Base-by-base conservation (phyloP, 1,140 invertebrate species). In the Ostrea denselamellosa region DNA sequence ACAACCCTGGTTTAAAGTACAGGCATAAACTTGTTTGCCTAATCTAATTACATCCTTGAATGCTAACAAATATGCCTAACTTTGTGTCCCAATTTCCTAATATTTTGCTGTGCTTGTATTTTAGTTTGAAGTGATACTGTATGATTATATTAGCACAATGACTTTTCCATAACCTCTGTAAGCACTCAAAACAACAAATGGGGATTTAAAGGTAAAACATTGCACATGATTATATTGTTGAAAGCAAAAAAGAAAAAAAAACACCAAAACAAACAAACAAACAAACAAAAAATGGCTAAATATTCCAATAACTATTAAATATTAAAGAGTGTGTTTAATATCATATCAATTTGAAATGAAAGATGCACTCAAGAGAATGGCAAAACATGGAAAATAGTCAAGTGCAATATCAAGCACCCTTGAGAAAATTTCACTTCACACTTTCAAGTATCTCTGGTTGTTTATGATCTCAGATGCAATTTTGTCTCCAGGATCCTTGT, bases 401-500 rank as follows among this genome's bases (percentile, higher is more conserved):
- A 77, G 68, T 77, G 28, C 25, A 10, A 25, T 28, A 77, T 34
- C 5, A 77, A 77, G 68, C 8, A 25, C 68, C 68, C 68, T 77
- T 77, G 25, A 77, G 68, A 77, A 77, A 77, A 77, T 22, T 28
- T 77, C 68, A 77, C 68, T 77, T 77, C 68, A 34, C 25, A 28
- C 65, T 7, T 14, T 25, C 9, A 77, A 77, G 28, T 77, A 77
- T 77, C 68, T 77, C 68, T 28, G 28, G 68, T 77, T 77, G 68
- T 77, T 62, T 62, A 62, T 62, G 68, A 77, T 34, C 68, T 34
- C 68, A 25, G 68, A 34, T 28, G 14, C 28, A 25, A 77, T 77
- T 77, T 77, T 22, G 25, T 25, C 28, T 25, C 68, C 25, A 25
- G 68, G 22, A 10, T 12, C 28, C 28, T 14, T 10, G 7, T 28